Conservation (phyloP, 2,113 vertebrate genomes). For the Chinchilla lanigera region DNA sequence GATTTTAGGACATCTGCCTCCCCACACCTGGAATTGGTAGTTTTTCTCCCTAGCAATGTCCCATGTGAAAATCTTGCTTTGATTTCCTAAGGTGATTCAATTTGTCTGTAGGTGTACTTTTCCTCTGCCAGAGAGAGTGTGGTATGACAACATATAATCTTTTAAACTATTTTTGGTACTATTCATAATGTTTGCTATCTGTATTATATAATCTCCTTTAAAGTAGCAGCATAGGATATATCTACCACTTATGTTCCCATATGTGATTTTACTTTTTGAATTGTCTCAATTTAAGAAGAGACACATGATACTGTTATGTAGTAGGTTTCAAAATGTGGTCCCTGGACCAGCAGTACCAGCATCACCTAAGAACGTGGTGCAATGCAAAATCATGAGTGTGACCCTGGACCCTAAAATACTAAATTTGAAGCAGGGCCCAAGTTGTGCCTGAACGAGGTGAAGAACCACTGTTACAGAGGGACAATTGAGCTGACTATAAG, state of each 20-base stretch:
- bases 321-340: not conserved
- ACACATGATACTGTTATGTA: not conserved
- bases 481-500: not conserved
- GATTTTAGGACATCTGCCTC: not conserved
- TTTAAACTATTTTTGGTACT: not conserved
- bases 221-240: not conserved
- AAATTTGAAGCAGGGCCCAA: not conserved
- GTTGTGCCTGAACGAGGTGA: not conserved
- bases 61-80: not conserved
- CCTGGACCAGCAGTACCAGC: not conserved
- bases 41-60: not conserved
- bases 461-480: not conserved
- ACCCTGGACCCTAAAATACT: not conserved
- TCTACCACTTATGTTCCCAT: not conserved
- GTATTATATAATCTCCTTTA: not conserved
- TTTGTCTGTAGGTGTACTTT: not conserved
- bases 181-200: not conserved
- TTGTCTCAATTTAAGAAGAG: conserved; percentile 3
- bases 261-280: conserved; percentile 17
- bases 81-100: not conserved
- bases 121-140: not conserved
- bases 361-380: not conserved
- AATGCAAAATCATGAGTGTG: not conserved
- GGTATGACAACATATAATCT: not conserved
- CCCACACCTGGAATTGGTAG: not conserved